Percentiles rank a stretch among this genome's conserved stretches.
phyloP scores from a whole-genome alignment of 2,797 vertebrate genomes.

The Aphelocoma californica region DNA sequence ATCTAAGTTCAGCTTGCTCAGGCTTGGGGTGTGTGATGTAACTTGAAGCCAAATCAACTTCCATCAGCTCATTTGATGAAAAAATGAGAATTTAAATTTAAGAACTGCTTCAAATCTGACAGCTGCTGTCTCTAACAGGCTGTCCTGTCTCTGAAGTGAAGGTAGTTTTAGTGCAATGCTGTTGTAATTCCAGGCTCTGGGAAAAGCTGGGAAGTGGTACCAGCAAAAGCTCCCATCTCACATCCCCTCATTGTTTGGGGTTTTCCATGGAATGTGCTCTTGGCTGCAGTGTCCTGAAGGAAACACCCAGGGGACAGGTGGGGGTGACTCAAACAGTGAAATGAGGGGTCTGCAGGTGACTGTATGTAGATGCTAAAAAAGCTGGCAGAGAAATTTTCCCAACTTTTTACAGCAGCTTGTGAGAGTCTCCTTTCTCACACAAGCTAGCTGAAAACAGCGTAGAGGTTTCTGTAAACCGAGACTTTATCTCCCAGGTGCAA shows the following conservation, averaged over 20 bases:
- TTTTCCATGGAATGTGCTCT: too few species aligned
- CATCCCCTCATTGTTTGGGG: accelerated
- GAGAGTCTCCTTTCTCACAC: too few species aligned
- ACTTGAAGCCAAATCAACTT: background rate
- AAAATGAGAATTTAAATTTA: background rate
- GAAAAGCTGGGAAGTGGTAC: background rate
- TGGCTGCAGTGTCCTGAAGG: background rate
- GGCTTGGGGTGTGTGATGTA: background rate
- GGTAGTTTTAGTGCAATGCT: background rate
- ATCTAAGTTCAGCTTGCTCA: background rate
- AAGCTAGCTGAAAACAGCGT: too few species aligned
- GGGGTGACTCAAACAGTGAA: background rate
- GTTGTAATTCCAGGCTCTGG: accelerated
- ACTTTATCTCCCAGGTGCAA: too few species aligned
- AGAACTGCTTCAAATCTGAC: background rate
- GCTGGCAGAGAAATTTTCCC: too few species aligned
- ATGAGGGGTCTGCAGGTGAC: background rate
- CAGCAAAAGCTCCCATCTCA: background rate
- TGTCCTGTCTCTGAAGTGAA: background rate
- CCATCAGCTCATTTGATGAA: background rate
- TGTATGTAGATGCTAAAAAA: too few species aligned
- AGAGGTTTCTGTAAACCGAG: too few species aligned
- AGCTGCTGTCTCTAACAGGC: background rate
- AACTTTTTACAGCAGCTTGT: too few species aligned
- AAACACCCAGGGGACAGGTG: too few species aligned